Conservation (phyloP, 2,797 vertebrate genomes). For the Pseudochirops cupreus region DNA sequence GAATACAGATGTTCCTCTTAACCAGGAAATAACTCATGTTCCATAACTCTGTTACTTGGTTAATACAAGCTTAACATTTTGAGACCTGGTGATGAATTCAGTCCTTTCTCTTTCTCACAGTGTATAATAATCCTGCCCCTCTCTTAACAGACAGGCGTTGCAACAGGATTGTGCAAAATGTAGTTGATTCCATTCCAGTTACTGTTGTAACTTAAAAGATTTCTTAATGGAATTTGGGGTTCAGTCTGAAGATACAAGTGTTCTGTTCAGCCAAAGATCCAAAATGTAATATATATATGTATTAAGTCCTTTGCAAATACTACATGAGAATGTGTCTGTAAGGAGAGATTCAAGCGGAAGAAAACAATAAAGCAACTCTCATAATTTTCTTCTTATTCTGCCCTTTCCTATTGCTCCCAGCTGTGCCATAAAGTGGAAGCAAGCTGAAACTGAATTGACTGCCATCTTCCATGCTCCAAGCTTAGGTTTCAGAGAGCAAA, state of each 20-base stretch:
- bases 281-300: background rate
- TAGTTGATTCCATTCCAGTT: background rate
- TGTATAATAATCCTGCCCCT: background rate
- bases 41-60: slow-evolving; percentile 29
- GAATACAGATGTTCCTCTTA: slow-evolving; percentile 35
- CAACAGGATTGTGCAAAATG: background rate
- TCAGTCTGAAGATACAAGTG: background rate
- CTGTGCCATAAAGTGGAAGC: background rate
- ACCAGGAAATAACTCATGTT: slow-evolving; percentile 16
- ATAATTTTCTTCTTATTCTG: background rate
- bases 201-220: background rate
- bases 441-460: background rate
- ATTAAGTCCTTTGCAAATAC: background rate
- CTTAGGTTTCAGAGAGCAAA: background rate
- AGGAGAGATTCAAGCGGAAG: background rate
- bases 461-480: background rate
- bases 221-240: background rate
- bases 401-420: background rate
- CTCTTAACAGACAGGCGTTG: background rate
- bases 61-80: background rate
- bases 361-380: background rate
- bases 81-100: slow-evolving; percentile 35
- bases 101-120: background rate
- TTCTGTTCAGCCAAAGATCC: background rate
- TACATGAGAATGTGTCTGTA: background rate